Evolutionary conservation across 2,797 vertebrate genomes (phyloP).

Genomic region (Galagoides demidoff): DNA sequence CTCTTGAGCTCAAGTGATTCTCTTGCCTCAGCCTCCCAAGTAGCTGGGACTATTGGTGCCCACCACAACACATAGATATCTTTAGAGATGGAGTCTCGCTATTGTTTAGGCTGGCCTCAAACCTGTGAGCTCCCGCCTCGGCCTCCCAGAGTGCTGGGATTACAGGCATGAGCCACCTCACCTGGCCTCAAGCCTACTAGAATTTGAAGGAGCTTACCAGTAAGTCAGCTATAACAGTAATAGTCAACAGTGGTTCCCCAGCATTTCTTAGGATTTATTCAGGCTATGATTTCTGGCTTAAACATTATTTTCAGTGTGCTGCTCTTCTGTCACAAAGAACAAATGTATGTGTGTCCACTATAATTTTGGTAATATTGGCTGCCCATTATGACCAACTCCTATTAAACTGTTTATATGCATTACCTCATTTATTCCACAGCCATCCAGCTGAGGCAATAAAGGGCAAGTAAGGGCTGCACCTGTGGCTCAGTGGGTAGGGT

Average conservation of each 20-base stretch:
- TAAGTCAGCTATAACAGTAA: background rate
- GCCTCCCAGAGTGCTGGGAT: too few relatives aligned
- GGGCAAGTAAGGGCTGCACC: too few relatives aligned
- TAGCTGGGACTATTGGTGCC: too few relatives aligned
- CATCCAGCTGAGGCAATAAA: background rate
- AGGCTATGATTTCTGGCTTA: background rate
- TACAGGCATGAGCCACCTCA: too few relatives aligned
- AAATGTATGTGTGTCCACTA: background rate
- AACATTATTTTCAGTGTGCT: background rate
- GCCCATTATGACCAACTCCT: background rate
- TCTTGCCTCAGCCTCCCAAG: too few relatives aligned
- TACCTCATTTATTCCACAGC: background rate
- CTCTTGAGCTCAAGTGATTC: too few relatives aligned
- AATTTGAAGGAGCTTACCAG: background rate
- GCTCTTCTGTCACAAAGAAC: background rate
- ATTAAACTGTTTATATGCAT: background rate
- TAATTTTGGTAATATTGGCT: background rate
- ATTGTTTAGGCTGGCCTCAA: too few relatives aligned
- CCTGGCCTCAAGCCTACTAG: background rate
- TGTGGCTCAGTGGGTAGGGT: too few relatives aligned
- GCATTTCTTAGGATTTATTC: background rate
- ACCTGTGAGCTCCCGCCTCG: too few relatives aligned
- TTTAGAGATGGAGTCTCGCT: too few relatives aligned
- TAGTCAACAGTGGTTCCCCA: background rate
- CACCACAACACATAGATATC: too few relatives aligned